Evolutionary conservation across 2,797 vertebrate species (phyloP).

Genomic region (Pristis pectinata): DNA sequence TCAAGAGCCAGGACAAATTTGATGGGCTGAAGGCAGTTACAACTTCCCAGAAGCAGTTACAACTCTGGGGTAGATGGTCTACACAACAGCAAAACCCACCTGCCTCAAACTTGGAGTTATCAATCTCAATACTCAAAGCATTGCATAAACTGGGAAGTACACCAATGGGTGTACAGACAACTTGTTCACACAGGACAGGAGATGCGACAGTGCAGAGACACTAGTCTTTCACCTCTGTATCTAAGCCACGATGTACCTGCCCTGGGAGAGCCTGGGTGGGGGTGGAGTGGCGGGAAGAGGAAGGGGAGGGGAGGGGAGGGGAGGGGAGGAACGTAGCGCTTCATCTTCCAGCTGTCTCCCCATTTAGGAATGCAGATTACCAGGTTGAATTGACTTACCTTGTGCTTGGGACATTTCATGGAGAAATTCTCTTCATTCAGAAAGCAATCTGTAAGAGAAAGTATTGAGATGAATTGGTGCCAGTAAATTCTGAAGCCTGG

Average conservation of each 20-base stretch:
- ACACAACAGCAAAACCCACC: neutral
- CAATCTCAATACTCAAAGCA: neutral
- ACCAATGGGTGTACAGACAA: neutral
- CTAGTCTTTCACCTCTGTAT: neutral
- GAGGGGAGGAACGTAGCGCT: slow-evolving; percentile 25
- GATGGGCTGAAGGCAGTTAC: neutral
- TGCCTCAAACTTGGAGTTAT: neutral
- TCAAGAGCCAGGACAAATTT: too few relatives aligned
- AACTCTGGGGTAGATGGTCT: too few relatives aligned
- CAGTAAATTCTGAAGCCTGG: neutral
- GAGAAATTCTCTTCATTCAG: slow-evolving; percentile 98
- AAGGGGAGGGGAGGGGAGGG: neutral
- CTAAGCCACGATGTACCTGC: neutral
- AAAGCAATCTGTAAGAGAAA: slow-evolving; percentile 75
- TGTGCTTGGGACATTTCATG: slow-evolving; percentile 98
- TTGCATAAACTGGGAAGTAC: neutral
- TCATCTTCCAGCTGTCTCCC: neutral
- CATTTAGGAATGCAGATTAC: neutral
- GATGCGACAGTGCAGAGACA: slow-evolving; percentile 39
- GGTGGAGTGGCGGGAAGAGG: too few relatives aligned
- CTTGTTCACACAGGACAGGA: slow-evolving; percentile 32
- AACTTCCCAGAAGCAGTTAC: too few relatives aligned
- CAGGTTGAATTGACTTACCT: slow-evolving; percentile 66
- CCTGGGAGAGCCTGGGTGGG: neutral
- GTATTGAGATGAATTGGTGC: neutral